phyloP scores from a whole-genome alignment of 2,797 vertebrate genomes.

The Furcifer pardalis region DNA sequence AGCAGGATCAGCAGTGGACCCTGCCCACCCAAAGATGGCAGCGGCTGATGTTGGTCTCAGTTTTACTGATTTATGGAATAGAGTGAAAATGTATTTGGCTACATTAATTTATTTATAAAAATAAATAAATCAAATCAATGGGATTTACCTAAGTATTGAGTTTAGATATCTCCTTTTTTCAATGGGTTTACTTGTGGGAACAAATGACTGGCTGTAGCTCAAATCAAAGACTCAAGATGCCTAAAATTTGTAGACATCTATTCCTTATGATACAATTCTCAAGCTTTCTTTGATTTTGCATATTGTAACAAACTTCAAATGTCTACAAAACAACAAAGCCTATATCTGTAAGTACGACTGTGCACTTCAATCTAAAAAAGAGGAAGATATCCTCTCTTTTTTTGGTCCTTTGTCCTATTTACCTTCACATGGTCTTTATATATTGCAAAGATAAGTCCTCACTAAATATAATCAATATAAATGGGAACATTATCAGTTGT shows the following conservation, averaged over 20 bases:
- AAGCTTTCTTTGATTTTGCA: background rate
- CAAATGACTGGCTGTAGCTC: no score
- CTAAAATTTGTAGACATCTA: background rate
- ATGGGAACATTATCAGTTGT: conserved; percentile 13
- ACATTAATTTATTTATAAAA: no score
- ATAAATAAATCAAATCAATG: no score
- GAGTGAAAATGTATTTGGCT: background rate
- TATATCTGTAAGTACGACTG: background rate
- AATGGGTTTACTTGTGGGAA: no score
- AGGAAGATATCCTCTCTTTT: background rate
- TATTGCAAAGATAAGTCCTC: background rate
- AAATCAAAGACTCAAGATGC: no score
- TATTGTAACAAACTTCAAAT: background rate
- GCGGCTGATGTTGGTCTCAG: background rate
- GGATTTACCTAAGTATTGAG: no score
- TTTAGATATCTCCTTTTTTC: no score
- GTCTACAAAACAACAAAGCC: background rate
- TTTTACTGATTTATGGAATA: background rate
- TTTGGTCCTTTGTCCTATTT: background rate
- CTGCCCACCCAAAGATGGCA: background rate
- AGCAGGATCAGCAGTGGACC: background rate
- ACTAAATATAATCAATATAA: conserved; percentile 15
- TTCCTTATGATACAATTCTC: background rate
- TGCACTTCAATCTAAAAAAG: background rate
- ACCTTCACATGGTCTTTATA: background rate